Base-by-base conservation (phyloP, 2,888 invertebrate species). In the Drosophila prostipennis region DNA sequence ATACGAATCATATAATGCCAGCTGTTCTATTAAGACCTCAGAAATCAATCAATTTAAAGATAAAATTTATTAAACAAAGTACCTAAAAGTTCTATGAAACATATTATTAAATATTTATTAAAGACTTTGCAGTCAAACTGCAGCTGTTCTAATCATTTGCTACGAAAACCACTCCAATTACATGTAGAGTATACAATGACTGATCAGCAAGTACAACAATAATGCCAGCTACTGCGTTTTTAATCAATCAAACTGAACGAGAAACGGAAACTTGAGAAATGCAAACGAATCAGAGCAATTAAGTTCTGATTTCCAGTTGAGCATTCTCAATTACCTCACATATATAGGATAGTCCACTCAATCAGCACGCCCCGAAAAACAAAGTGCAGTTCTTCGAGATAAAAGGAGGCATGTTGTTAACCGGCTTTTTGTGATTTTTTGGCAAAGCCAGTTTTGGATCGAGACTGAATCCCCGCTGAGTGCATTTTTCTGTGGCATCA, bases 401-500 rank as follows among this genome's bases (percentile, higher is more conserved):
- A 19, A 43, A 34, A 60, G 60, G 60, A 60, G 60, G 45, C 60
- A 34, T 32, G n/a, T 46, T 34, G 61, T 13, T 45, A 61, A 55
- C 49, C 42, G 53, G 52, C 70, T 70, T 40, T 29, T 1, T 26
- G 26, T 7, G 3, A 1, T 29, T 72, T 72, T 73, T 73, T 68
- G 73, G 73, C 73, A 74, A 60, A 74, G 60, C 73, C 74, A 73
- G 73, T 74, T 72, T 57, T 46, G 34, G 19, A 23, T 37, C 34
- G 39, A 40, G 63, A 43, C 48, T 49, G 64, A 63, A 43, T 72
- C 70, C 70, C 70, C 70, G 63, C 34, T 39, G 70, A 72, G 63
- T 72, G 70, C 72, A 64, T 63, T 72, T 72, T 72, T 72, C 68
- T 59, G 65, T 46, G 61, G 81, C 80, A 87, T 85, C 87, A 83